Base-by-base conservation (phyloP, 1,140 invertebrate species). In the Dolichoris vasculosae region DNA sequence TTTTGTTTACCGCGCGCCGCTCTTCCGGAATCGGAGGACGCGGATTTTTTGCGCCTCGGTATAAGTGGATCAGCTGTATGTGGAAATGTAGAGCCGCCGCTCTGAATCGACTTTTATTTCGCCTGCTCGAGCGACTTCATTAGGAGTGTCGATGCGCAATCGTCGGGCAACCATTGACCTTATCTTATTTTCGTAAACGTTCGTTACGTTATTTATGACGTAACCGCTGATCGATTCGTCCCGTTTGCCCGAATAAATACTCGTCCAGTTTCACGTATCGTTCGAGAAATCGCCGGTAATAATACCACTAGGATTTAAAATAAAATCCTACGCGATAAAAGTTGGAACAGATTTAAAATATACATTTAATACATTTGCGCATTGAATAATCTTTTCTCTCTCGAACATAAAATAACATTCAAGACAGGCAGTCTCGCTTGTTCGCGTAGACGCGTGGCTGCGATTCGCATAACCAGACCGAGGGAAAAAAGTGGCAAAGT, bases 21-120 rank as follows among this genome's bases (percentile, higher is more conserved):
- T 73, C 71, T 73, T 46, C 71, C 40, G 40, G 71, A 73, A 73
- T 73, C 23, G 71, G 38, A 32, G 71, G 71, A 73, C 35, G 71
- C 23, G 38, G 20, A n/a, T 20, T 73, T 73, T 73, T 73, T 73
- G 35, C 71, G 71, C 0, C 32, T 64, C 64, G 30, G 64, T 13
- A 20, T 35, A 67, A 67, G 30, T 67, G 32, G 32, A 67, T 67
- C 64, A 35, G 64, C 9, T 67, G 17, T 23, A 59, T 23, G 55
- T 59, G 55, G 55, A 59, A 26, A 51, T 51, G 48, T 51, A 51
- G 48, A 51, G 15, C 48, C 48, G 48, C 8, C 48, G 48, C 15
- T 51, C 48, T 8, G 48, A 51, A 51, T 51, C 48, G 48, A 51
- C 48, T 51, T 51, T 51, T 51, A 51, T 51, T 51, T 51, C 48